Percentiles rank a stretch among this genome's conserved stretches.
These are phyloP conservation scores for Urocynchramus pylzowi DNA, from an alignment of 2,113 vertebrate genomes.

Conservation along the genomic window DNA sequence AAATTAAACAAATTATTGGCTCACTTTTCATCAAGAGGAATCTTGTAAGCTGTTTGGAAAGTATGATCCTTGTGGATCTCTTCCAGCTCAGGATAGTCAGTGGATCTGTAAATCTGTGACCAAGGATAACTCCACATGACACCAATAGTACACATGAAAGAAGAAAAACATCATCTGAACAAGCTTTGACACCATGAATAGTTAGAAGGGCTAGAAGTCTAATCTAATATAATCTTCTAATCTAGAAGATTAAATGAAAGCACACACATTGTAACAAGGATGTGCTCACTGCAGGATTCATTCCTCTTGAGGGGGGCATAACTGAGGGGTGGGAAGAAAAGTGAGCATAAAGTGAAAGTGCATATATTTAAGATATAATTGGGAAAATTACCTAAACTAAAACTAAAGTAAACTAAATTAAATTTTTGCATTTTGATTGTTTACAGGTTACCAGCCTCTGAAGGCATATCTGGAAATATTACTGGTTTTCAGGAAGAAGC, in stretches of 20 bases:
- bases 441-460: background rate
- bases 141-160: background rate
- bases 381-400: background rate
- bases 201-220: background rate
- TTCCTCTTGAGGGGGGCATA: background rate
- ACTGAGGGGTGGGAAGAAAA: background rate
- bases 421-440: background rate
- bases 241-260: background rate
- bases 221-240: too few relatives aligned
- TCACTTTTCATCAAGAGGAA: background rate
- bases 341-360: background rate
- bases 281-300: background rate
- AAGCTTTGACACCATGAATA: background rate
- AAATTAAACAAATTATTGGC: background rate
- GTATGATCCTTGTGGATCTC: background rate
- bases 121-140: background rate
- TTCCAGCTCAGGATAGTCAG: background rate
- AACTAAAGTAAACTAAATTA: background rate
- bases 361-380: background rate
- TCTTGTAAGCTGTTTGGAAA: background rate
- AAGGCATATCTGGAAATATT: background rate
- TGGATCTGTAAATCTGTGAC: background rate
- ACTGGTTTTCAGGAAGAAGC: background rate
- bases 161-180: background rate
- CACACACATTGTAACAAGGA: background rate